Conservation (phyloP, 2,113 vertebrate species). For the Castor canadensis region DNA sequence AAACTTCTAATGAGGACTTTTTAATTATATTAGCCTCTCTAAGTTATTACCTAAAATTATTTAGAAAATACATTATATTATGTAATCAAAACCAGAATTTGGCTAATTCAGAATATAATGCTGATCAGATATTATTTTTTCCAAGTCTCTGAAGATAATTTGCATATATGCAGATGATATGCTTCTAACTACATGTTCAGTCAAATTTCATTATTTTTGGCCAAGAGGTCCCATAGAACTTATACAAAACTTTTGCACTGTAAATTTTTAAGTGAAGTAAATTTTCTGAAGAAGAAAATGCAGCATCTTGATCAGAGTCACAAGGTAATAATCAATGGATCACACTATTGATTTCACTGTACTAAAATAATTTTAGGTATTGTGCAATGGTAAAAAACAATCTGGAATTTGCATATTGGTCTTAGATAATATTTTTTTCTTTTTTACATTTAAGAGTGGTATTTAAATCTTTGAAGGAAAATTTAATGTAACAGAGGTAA, state of each 20-base stretch:
- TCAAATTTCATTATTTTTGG: not conserved
- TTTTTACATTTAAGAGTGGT: not conserved
- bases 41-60: not conserved
- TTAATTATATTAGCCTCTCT: not conserved
- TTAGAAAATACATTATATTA: not conserved
- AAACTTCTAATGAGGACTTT: too few species aligned
- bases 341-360: not conserved
- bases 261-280: not conserved
- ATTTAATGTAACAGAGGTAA: not conserved
- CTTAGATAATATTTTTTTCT: not conserved
- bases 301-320: not conserved
- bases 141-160: not conserved
- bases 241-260: not conserved
- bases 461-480: conserved; percentile 16
- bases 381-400: not conserved
- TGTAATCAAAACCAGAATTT: not conserved
- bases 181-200: too few species aligned
- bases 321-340: not conserved
- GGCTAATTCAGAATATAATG: not conserved
- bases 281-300: not conserved
- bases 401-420: not conserved
- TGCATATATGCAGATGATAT: not conserved
- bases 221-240: not conserved
- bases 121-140: not conserved
- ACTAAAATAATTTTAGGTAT: not conserved